Conservation (phyloP, 2,888 invertebrate species). For the Melieria omissa region DNA sequence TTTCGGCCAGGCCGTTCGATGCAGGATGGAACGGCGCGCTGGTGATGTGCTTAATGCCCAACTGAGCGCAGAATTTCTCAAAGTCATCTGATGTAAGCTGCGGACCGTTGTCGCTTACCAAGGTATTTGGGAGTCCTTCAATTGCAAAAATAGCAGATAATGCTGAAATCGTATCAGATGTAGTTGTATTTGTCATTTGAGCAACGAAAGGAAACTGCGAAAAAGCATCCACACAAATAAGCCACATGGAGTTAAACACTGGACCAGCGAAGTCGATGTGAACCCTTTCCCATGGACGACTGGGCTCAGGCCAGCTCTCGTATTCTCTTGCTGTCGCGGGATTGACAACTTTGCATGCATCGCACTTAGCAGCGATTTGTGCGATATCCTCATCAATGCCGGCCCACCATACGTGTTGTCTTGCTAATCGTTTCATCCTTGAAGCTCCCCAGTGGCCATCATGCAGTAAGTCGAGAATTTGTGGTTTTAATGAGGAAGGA, state of each 20-base stretch:
- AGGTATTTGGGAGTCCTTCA: constrained; percentile 46
- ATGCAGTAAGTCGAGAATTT: constrained; percentile 25
- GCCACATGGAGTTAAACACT: constrained; percentile 44
- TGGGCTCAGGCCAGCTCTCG: constrained; percentile 45
- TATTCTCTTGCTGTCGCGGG: constrained; percentile 29
- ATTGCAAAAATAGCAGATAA: constrained; percentile 47
- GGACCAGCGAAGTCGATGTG: constrained; percentile 66
- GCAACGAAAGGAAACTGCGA: constrained; percentile 38
- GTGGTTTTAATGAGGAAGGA: constrained; percentile 7
- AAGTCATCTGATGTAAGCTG: constrained; percentile 46
- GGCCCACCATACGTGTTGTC: constrained; percentile 36
- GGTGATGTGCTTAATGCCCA: constrained; percentile 48
- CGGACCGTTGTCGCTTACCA: constrained; percentile 50
- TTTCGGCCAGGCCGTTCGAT: constrained; percentile 35
- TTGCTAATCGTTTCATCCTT: constrained; percentile 34
- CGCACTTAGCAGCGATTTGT: constrained; percentile 20
- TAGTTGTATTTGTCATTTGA: constrained; percentile 34
- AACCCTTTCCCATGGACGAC: constrained; percentile 57
- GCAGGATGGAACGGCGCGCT: constrained; percentile 46
- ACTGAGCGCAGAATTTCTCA: constrained; percentile 42
- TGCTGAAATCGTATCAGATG: constrained; percentile 38
- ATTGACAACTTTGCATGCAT: constrained; percentile 32
- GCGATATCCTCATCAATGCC: constrained; percentile 32
- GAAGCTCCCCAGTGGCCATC: constrained; percentile 33
- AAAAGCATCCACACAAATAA: constrained; percentile 41